Conservation (phyloP, 2,113 vertebrate genomes). For the Prietella phreatophila region DNA sequence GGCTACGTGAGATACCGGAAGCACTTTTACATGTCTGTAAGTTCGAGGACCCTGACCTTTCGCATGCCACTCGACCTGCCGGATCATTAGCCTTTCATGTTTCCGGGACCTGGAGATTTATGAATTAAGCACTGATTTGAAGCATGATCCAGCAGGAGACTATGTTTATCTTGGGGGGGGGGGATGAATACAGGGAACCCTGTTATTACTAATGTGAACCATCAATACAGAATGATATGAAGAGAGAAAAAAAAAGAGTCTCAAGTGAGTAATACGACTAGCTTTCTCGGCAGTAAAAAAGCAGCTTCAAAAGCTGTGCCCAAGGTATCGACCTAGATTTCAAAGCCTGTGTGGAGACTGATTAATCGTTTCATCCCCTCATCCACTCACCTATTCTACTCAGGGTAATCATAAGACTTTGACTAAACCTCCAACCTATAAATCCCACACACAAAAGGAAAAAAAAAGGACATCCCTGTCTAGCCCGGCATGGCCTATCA, state of each 20-base stretch:
- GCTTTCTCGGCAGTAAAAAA: neutral
- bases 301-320: neutral
- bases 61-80: too few relatives aligned
- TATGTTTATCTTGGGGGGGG: too few relatives aligned
- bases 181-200: too few relatives aligned
- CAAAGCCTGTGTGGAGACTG: neutral
- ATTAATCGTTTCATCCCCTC: constrained; percentile 21
- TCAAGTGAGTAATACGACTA: neutral
- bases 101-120: too few relatives aligned
- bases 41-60: too few relatives aligned
- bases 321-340: neutral
- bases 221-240: neutral
- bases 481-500: constrained; percentile 14
- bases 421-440: constrained; percentile 22
- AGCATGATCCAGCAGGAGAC: too few relatives aligned
- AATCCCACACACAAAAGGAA: neutral
- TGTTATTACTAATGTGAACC: neutral
- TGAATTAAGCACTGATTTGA: too few relatives aligned
- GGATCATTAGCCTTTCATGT: too few relatives aligned
- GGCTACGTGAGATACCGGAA: too few relatives aligned
- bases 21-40: too few relatives aligned
- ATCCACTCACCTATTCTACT: constrained; percentile 15
- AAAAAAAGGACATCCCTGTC: constrained; percentile 35
- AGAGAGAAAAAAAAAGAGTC: neutral
- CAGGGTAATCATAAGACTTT: constrained; percentile 30